A percentile compares a stretch with the other conserved stretches of the same genome.
These are phyloP conservation scores for Leucophora obtusa DNA, from an alignment of 2,888 invertebrate species.

Conservation along the genomic window DNA sequence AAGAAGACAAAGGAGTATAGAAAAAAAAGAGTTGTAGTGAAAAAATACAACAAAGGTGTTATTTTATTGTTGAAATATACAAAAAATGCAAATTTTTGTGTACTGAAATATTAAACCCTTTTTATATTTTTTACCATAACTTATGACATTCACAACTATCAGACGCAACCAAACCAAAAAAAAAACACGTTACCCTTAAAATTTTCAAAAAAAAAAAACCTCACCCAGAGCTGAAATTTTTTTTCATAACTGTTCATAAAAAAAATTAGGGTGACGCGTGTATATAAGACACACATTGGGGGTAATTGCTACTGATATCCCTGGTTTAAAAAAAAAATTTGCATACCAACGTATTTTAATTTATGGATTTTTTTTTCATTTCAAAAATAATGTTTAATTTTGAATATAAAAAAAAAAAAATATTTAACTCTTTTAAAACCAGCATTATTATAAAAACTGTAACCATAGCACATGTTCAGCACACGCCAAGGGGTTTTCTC, in stretches of 20 bases:
- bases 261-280: slow-evolving; percentile 65
- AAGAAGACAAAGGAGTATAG: slow-evolving; percentile 22
- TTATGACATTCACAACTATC: slow-evolving; percentile 13
- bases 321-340: slow-evolving; percentile 61
- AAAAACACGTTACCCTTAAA: slow-evolving; percentile 56
- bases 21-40: slow-evolving; percentile 53
- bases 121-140: slow-evolving; percentile 8
- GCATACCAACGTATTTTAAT: slow-evolving; percentile 65
- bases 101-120: slow-evolving; percentile 54
- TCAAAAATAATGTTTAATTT: slow-evolving; percentile 59
- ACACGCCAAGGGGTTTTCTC: slow-evolving; percentile 49
- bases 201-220: background rate
- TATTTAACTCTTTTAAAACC: slow-evolving; percentile 57
- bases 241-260: slow-evolving; percentile 35
- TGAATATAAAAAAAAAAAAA: slow-evolving; percentile 25
- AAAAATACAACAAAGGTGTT: slow-evolving; percentile 51
- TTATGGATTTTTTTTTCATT: slow-evolving; percentile 51
- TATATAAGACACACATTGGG: slow-evolving; percentile 37
- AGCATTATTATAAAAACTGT: background rate
- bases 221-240: slow-evolving; percentile 52
- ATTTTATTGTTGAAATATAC: slow-evolving; percentile 23
- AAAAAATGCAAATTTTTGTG: slow-evolving; percentile 56
- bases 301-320: slow-evolving; percentile 65
- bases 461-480: slow-evolving; percentile 61
- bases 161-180: no score